These are phyloP conservation scores for Hymenopus coronatus DNA, from an alignment of 2,888 invertebrate species.

Conservation along the genomic window DNA sequence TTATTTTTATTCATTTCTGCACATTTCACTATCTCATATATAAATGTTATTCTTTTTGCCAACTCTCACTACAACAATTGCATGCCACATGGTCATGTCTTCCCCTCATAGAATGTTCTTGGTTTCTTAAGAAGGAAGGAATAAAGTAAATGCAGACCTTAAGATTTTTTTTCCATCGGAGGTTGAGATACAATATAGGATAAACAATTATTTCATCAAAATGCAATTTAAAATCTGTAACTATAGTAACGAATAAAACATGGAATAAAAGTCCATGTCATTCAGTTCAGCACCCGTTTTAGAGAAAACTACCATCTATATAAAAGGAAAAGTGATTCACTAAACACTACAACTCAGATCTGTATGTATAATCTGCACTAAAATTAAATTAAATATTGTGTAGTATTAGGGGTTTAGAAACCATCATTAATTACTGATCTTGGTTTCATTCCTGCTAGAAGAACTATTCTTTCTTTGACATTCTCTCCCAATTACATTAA, in stretches of 20 bases:
- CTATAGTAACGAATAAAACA: neutral
- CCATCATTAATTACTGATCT: constrained; percentile 19
- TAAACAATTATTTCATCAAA: neutral
- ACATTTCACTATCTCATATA: neutral
- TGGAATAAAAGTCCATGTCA: neutral
- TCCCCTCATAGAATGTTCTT: neutral
- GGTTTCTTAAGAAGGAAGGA: neutral
- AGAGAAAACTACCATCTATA: neutral
- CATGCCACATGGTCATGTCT: neutral
- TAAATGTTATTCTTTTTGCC: neutral
- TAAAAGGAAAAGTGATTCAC: neutral
- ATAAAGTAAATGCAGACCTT: neutral
- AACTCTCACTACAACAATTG: neutral
- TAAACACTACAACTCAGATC: neutral
- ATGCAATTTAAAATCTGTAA: neutral
- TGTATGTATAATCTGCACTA: neutral
- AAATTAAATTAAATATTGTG: neutral
- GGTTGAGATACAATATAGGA: neutral
- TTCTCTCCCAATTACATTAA: neutral
- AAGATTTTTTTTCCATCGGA: neutral
- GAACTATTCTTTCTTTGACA: neutral
- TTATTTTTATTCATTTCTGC: neutral
- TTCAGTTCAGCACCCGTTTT: neutral
- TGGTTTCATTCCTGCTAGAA: constrained; percentile 17
- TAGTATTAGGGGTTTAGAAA: neutral